Conservation (phyloP, 2,113 vertebrate species). For the Labeo rohita region DNA sequence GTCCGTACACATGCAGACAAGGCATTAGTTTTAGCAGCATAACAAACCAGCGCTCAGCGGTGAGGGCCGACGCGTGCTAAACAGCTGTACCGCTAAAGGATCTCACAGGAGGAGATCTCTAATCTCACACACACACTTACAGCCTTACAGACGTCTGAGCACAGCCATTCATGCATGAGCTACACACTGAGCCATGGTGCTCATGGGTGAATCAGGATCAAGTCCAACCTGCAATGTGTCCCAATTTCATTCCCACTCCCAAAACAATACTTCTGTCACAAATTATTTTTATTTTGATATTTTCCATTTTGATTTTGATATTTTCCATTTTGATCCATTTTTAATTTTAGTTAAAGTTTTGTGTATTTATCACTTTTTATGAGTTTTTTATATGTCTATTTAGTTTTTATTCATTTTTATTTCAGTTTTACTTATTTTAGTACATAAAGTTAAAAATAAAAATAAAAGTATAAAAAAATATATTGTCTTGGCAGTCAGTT, state of each 20-base stretch:
- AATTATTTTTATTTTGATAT: too few species aligned
- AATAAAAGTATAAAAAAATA: too few species aligned
- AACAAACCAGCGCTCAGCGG: slow-evolving; percentile 23
- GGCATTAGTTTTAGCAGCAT: slow-evolving; percentile 75
- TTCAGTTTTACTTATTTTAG: too few species aligned
- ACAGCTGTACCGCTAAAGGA: neutral
- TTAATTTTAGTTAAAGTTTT: too few species aligned
- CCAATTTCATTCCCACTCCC: neutral
- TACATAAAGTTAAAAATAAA: too few species aligned
- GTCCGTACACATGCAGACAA: slow-evolving; percentile 68
- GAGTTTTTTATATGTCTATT: too few species aligned
- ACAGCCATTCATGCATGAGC: neutral
- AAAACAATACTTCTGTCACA: neutral
- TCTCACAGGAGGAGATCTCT: neutral
- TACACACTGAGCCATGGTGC: neutral
- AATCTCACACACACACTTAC: neutral
- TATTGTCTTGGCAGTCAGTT: too few species aligned
- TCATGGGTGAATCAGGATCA: neutral
- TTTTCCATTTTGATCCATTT: too few species aligned
- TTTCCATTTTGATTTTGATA: too few species aligned
- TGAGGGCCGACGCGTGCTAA: neutral
- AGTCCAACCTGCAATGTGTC: neutral
- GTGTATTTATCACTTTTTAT: too few species aligned
- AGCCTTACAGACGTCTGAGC: neutral
- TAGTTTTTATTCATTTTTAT: too few species aligned